Base-by-base conservation (phyloP, 1,140 invertebrate species). In the Tigriopus japonicus region DNA sequence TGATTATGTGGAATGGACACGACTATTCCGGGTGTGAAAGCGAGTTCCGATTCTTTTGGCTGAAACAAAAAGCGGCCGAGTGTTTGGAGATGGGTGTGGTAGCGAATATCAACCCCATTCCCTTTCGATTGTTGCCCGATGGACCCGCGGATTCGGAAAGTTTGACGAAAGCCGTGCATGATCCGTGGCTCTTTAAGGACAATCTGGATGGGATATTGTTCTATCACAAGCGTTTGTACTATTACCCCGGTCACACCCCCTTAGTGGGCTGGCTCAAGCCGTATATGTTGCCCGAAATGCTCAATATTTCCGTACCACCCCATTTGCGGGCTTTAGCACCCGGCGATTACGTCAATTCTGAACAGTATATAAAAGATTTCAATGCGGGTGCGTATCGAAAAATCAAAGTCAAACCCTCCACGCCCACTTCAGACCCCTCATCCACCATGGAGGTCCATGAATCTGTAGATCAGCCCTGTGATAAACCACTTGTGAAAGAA, bases 231-330 rank as follows among this genome's bases (percentile, higher is more conserved):
- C 74, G 80, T 63, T 78, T 79, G 0, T 79, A 81, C 64, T 96
- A 96, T 65, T 78, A 76, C 9, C 76, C 79, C 64, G 86, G 86
- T 12, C 69, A 73, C 41, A 88, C 87, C 0, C 89, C 91, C 0
- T 71, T 95, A 13, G 86, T 92, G 0, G 81, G 83, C 1, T 94
- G 89, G 89, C 72, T 93, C 0, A 90, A 85, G 68, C 76, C 83
- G 0, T 91, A 78, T 68, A 92, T 92, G 88, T 66, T 92, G 10
- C 77, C 80, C 1, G 87, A 92, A 74, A 75, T 88, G 21, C 71
- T 93, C 9, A 75, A 77, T 43, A 43, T 59, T 49, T 6, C 12
- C 15, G 58, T 59, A 6, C 23, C 17, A 6, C 15, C 15, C 2
- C 3, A 2, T 19, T 24, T 21, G 14, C 14, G 15, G 2, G 2